A percentile compares a stretch with the other conserved stretches of the same genome.
Conservation (phyloP, 2,888 invertebrate species). For the Drosophila setosimentum region DNA sequence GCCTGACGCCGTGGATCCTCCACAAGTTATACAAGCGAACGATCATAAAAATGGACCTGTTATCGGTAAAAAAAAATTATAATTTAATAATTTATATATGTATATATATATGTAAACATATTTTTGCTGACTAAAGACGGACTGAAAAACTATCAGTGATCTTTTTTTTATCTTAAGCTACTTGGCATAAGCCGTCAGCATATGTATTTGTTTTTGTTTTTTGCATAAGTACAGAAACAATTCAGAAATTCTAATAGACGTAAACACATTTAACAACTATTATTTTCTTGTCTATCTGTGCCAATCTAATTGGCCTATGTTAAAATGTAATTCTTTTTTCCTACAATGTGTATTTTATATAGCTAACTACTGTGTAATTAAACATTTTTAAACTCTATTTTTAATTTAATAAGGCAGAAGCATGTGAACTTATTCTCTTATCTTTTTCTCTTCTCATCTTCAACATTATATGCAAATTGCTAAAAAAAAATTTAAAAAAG, state of each 20-base stretch:
- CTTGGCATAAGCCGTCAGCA: not conserved
- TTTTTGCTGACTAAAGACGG: not conserved
- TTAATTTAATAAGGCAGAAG: not conserved
- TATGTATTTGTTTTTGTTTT: not conserved
- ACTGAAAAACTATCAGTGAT: not conserved
- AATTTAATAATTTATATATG: not conserved
- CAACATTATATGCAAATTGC: not conserved
- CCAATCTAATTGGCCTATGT: not conserved
- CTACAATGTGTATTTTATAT: not conserved
- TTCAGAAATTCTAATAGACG: not conserved
- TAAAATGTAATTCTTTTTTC: too few species aligned
- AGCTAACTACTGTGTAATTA: not conserved
- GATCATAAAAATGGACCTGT: constrained; percentile 90
- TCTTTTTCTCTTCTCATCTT: not conserved
- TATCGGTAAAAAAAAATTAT: constrained; percentile 87
- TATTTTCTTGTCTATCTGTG: not conserved
- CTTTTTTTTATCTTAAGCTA: not conserved
- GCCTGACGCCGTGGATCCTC: constrained; percentile 89
- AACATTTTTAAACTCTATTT: not conserved
- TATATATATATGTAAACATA: not conserved
- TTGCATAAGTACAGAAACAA: not conserved
- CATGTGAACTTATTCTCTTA: not conserved
- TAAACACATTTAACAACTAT: not conserved
- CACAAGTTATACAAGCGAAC: constrained; percentile 91
- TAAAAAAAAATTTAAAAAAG: not conserved